These are phyloP conservation scores for Orussus abietinus DNA, from an alignment of 1,140 invertebrate genomes.

Conservation along the genomic window DNA sequence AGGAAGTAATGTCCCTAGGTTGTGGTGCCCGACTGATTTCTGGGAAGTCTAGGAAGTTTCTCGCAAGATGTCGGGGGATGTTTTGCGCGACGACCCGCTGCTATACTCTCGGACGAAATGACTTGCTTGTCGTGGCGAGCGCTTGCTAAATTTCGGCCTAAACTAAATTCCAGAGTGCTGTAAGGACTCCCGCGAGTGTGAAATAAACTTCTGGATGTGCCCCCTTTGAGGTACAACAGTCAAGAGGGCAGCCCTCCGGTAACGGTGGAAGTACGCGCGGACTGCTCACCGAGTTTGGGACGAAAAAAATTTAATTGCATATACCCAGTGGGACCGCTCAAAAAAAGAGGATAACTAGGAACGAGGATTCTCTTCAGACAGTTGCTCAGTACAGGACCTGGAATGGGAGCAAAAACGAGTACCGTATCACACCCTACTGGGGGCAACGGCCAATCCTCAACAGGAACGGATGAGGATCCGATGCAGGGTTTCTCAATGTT, in stretches of 20 bases:
- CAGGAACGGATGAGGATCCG: constrained; percentile 66
- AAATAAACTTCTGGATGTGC: no score
- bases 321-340: no score
- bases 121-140: constrained; percentile 34
- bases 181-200: constrained; percentile 15
- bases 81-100: constrained; percentile 42
- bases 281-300: no score
- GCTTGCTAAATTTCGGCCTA: constrained; percentile 37
- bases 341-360: no score
- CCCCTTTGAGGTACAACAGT: no score
- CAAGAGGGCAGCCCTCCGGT: no score
- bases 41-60: constrained; percentile 30
- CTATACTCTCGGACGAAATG: constrained; percentile 38
- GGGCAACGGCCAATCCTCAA: constrained; percentile 69
- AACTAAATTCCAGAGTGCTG: constrained; percentile 22
- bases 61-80: constrained; percentile 48
- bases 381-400: no score
- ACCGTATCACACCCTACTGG: constrained; percentile 70
- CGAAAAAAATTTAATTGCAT: no score
- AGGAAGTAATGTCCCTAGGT: background rate
- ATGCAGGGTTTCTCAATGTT: constrained; percentile 69
- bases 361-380: no score
- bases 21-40: background rate
- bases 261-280: no score
- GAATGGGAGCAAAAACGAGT: constrained; percentile 80